phyloP scores from a whole-genome alignment of 1,140 invertebrate genomes.

The Drosophila yakuba region DNA sequence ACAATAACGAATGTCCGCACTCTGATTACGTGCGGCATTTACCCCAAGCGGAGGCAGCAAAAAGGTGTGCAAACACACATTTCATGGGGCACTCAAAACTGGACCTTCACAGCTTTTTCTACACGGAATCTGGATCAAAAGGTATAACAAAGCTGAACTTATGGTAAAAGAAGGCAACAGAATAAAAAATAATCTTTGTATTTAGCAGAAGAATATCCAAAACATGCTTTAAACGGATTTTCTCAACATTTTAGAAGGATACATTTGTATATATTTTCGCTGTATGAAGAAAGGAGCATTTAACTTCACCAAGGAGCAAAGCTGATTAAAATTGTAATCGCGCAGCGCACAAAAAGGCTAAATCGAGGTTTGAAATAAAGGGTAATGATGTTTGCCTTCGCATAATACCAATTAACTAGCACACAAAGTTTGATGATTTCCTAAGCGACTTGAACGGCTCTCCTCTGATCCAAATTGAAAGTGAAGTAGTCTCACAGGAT shows the following conservation, averaged over 20 bases:
- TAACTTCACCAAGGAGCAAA: too few relatives aligned
- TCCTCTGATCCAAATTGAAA: too few relatives aligned
- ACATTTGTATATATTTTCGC: too few relatives aligned
- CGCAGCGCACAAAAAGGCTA: too few relatives aligned
- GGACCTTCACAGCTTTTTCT: background rate
- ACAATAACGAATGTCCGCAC: conserved; percentile 49
- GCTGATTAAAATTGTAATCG: too few relatives aligned
- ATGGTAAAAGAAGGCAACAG: background rate
- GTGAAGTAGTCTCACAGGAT: background rate
- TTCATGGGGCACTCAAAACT: conserved; percentile 21
- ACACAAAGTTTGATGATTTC: too few relatives aligned
- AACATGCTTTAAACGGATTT: background rate
- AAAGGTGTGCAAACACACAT: conserved; percentile 18
- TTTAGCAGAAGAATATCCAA: background rate
- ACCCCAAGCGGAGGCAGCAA: conserved; percentile 1
- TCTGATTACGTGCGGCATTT: conserved; percentile 41
- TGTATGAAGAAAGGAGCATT: too few relatives aligned
- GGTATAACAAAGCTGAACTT: background rate
- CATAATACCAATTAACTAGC: too few relatives aligned
- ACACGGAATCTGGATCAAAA: background rate
- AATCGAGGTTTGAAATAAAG: too few relatives aligned
- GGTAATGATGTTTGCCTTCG: too few relatives aligned
- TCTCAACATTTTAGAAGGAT: too few relatives aligned
- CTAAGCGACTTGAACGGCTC: too few relatives aligned
- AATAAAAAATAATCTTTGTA: background rate